Percentiles rank a stretch among this genome's conserved stretches.
Evolutionary conservation across 1,140 invertebrate species (phyloP).

Genomic region (Drosophila novamexicana): DNA sequence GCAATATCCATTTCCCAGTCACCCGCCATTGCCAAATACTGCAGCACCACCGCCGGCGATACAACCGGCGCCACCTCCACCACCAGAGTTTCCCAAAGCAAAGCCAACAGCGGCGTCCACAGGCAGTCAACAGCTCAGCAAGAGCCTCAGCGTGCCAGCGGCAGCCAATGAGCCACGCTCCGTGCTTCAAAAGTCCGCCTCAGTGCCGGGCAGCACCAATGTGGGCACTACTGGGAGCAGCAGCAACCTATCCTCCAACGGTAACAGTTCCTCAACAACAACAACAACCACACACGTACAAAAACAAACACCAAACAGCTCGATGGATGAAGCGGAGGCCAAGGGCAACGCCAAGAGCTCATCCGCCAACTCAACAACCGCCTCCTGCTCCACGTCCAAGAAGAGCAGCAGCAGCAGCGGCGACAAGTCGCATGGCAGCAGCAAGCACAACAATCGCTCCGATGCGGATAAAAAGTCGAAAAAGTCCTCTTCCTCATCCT

Average conservation of each 20-base stretch:
- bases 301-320: conserved; percentile 59
- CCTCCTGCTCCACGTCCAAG: conserved; percentile 34
- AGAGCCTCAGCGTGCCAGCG: conserved; percentile 75
- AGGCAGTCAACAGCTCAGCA: conserved; percentile 51
- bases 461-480: conserved; percentile 67
- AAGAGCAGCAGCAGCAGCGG: conserved; percentile 33
- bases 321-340: conserved; percentile 49
- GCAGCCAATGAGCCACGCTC: conserved; percentile 37
- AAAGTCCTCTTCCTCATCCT: conserved; percentile 47
- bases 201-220: conserved; percentile 85
- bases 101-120: conserved; percentile 11
- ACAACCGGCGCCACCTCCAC: conserved; percentile 71
- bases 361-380: neutral
- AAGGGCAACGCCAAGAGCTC: conserved; percentile 51
- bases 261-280: conserved; percentile 80
- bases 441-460: conserved; percentile 75
- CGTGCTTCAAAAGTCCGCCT: conserved; percentile 81
- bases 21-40: conserved; percentile 87
- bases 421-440: conserved; percentile 42
- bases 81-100: conserved; percentile 49
- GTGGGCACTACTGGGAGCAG: conserved; percentile 68
- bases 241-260: conserved; percentile 57
- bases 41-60: conserved; percentile 72
- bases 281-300: conserved; percentile 63
- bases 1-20: conserved; percentile 93